Evolutionary conservation across 2,797 vertebrate species (phyloP).

Genomic region (Calcarius lapponicus): DNA sequence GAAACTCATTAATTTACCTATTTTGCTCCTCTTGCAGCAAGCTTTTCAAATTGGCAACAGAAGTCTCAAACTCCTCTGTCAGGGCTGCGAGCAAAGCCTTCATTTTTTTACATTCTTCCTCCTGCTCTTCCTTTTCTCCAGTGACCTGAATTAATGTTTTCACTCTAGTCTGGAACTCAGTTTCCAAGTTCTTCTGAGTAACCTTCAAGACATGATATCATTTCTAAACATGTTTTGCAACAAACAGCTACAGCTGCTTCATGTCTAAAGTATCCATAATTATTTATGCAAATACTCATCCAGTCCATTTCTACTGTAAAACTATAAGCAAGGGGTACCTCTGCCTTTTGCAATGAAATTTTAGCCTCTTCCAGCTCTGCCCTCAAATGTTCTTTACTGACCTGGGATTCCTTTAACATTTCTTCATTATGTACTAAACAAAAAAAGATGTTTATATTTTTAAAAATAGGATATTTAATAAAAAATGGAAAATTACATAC

Average conservation of each 20-base stretch:
- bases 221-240: background rate
- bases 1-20: slow-evolving; percentile 74
- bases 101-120: slow-evolving; percentile 79
- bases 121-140: slow-evolving; percentile 78
- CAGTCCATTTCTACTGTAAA: too few relatives aligned
- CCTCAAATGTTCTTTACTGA: slow-evolving; percentile 75
- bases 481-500: background rate
- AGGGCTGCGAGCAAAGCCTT: slow-evolving; percentile 75
- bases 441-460: background rate
- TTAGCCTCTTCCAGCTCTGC: slow-evolving; percentile 80
- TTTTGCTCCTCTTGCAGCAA: slow-evolving; percentile 78
- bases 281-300: background rate
- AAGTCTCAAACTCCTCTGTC: slow-evolving; percentile 76
- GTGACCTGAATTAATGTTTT: slow-evolving; percentile 76
- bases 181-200: slow-evolving; percentile 71
- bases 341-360: slow-evolving; percentile 73
- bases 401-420: slow-evolving; percentile 78
- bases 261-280: background rate
- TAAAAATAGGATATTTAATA: background rate
- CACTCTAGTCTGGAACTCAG: slow-evolving; percentile 75
- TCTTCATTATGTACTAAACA: slow-evolving; percentile 79
- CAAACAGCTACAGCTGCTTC: background rate
- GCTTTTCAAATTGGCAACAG: slow-evolving; percentile 74
- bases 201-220: slow-evolving; percentile 62
- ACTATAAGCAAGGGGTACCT: too few relatives aligned